Base-by-base conservation (phyloP, 2,797 vertebrate genomes). In the Spinus olivaceus region DNA sequence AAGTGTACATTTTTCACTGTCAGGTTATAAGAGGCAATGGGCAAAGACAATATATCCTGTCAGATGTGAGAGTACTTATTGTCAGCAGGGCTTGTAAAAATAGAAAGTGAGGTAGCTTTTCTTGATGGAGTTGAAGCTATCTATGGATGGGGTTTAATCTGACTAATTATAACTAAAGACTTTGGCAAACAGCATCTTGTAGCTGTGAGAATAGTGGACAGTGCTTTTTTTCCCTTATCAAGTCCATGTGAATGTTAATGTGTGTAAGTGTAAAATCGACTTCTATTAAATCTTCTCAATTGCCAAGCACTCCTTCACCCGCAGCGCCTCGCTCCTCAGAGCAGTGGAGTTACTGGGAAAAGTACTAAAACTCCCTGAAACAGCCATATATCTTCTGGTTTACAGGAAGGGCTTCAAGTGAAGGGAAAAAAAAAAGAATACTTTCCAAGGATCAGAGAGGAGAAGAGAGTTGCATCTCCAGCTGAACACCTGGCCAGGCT, bases 211-310 rank as follows among this genome's bases (percentile, higher is more conserved):
- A 91, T 24, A 91, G 84, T 66, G 93, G 95, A 67, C 87, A 65
- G 81, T 35, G 90, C 60, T 50, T 91, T 94, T 95, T 91, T 91
- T 76, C 28, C 71, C 69, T 53, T 80, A 87, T 79, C 84, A 86
- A 86, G 87, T 25, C 86, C 3, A 0, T 90, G 92, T 60, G 96
- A 97, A 97, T 96, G 95, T 90, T 97, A 97, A 97, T 96, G 95
- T 87, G 76, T 93, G 92, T 81, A 92, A 96, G 95, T 92, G 90
- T 95, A 94, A 87, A 96, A 94, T 96, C 83, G 95, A 96, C 96
- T 97, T 94, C 94, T 94, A 92, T 96, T 97, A 97, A 97, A 97
- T 97, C 96, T 97, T 97, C 80, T 86, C 66, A 97, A 97, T 92
- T 94, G 94, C 94, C 66, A 9, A 54, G 81, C 94, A 72, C 94